Evolutionary conservation across 2,797 vertebrate species (phyloP), one percentile per base, ranked within the genome.

Genomic region (Orientallactaga sibirica): DNA sequence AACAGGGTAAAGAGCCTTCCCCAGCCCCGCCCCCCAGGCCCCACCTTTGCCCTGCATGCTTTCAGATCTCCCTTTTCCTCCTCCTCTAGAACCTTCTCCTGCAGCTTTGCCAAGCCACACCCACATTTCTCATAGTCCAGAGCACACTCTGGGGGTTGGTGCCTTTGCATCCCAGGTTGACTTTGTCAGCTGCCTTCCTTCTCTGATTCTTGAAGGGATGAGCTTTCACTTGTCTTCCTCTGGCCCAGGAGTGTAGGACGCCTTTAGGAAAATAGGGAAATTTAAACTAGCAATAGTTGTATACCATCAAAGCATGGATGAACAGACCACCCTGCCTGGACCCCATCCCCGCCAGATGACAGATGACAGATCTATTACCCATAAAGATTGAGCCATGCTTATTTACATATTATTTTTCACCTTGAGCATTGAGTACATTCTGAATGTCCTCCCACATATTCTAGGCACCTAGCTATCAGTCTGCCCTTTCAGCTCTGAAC

Each of bases 301-400:
- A 37, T 16, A 12, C 16, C 7, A 0, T 16, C 5, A 70, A 64
- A 41, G 25, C 64, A 22, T 5, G 24, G 74, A 25, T 25, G 22
- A 41, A 3, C 4, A 33, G 27, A 14, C 18, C 12, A 29, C 33
- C 48, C 55, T 12, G 33, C 33, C 33, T 37, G 33, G 33, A 58
- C 14, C 55, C 55, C 55, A 58, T 14, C 55, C 55, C 55, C 11
- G 55, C 55, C 55, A 58, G 55, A 58, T 58, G 55, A 58, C 15
- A 0, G 0, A 4, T 1, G 10, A 25, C 3, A 29, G 37, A 20
- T 55, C 66, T 55, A 0, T 25, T 25, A 43, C 6, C 27, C 25
- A 41, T 52, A n/a, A 29, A 78, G 27, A 43, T 0, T 16, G 19
- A 64, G 5, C 37, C 37, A 24, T 0, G 33, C 11, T 58, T 61